A percentile compares a stretch with the other conserved stretches of the same genome.
phyloP scores from a whole-genome alignment of 2,113 vertebrate genomes.

The Campylomormyrus tamandua region DNA sequence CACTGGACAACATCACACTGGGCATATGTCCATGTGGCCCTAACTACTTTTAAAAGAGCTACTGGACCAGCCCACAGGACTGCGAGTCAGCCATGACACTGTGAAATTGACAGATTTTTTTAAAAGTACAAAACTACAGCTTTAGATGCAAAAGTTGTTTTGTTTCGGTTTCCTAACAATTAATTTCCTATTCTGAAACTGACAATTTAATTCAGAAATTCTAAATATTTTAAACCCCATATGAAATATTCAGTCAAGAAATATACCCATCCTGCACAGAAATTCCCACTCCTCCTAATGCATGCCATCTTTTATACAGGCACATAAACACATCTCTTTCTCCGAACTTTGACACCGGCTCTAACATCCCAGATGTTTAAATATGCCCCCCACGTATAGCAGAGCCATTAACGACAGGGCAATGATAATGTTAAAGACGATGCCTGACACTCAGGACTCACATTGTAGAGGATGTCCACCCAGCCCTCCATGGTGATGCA shows the following conservation, averaged over 20 bases:
- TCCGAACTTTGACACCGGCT: background rate
- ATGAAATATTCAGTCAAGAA: background rate
- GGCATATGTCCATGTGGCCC: background rate
- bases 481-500: constrained; percentile 99
- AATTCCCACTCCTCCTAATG: background rate
- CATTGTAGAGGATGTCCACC: constrained; percentile 92
- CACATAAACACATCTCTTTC: background rate
- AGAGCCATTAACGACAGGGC: background rate
- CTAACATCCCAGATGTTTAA: background rate
- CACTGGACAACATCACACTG: background rate
- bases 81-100: background rate
- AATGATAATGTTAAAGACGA: background rate
- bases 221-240: background rate
- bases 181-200: background rate
- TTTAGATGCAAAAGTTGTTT: background rate
- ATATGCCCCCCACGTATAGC: background rate
- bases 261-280: background rate
- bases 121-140: background rate
- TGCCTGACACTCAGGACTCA: constrained; percentile 57
- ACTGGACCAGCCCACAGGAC: background rate
- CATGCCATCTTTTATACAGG: background rate
- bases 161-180: background rate
- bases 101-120: background rate
- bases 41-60: background rate
- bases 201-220: background rate